Conservation (phyloP, 2,113 vertebrate species). For the Mionectes macconnelli region DNA sequence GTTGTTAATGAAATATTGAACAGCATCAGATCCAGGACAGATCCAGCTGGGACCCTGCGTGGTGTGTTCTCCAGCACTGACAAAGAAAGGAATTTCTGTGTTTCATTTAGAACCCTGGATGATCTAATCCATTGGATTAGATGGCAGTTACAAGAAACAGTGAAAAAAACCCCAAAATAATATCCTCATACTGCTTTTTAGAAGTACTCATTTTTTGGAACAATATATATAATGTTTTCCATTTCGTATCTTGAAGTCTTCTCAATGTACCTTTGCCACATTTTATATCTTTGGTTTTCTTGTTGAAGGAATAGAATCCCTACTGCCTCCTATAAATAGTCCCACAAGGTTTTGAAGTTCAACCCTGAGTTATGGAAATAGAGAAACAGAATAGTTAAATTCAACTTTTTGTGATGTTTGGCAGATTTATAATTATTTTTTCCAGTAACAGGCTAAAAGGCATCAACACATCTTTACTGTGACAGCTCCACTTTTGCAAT, state of each 20-base stretch:
- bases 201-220: not conserved
- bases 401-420: not conserved
- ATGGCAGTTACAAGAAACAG: not conserved
- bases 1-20: slow-evolving; percentile 59
- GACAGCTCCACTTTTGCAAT: not conserved
- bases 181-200: not conserved
- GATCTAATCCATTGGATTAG: slow-evolving; percentile 49
- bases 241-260: not conserved
- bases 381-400: slow-evolving; percentile 3
- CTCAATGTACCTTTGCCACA: not conserved
- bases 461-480: not conserved
- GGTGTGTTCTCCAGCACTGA: slow-evolving; percentile 6
- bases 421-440: slow-evolving; percentile 4
- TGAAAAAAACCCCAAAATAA: not conserved
- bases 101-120: slow-evolving; percentile 37
- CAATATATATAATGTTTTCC: not conserved
- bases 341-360: not conserved
- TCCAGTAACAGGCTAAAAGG: not conserved
- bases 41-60: not conserved
- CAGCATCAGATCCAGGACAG: not conserved
- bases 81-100: slow-evolving; percentile 29
- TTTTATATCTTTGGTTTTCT: not conserved
- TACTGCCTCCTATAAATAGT: not conserved
- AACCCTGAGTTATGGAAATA: not conserved
- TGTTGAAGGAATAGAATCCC: not conserved